Evolutionary conservation across 2,888 invertebrate genomes (phyloP), one percentile per base, ranked within the genome.

Genomic region (Horisme vitalbata): DNA sequence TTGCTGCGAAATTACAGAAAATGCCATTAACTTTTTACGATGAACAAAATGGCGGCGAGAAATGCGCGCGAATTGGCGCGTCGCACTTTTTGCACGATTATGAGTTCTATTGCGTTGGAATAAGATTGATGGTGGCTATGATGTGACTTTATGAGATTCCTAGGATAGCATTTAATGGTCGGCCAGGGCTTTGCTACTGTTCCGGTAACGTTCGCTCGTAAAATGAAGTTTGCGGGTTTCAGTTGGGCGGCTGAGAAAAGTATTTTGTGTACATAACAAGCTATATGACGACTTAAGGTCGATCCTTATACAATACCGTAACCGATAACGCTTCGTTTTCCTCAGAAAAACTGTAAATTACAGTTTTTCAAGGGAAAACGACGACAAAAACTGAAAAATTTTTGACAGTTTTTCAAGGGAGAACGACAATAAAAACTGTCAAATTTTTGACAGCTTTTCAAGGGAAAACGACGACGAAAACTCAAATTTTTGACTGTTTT

Each of bases 21-120:
- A 71, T 64, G 71, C 70, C 70, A 83, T 85, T 85, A 85, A 83
- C 79, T 81, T 83, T 87, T 87, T 85, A 86, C 82, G 86, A 76
- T 65, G 69, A 75, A 79, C 83, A 77, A 84, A 87, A 86, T 85
- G 82, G 83, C 79, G 74, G 66, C 66, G 63, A 62, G 69, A 67
- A 75, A 73, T 71, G 68, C 63, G 65, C 49, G 58, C 66, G 59
- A 65, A 67, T 55, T 59, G 65, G 62, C 49, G 41, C 39, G 48
- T 18, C 33, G 55, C 28, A 12, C 12, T 41, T 44, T 45, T 51
- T 45, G 48, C 51, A 34, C 59, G 36, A 76, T 67, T 70, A 63
- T 69, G 52, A 32, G 55, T 62, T 67, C 65, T 78, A 61, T 48
- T 4, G 33, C 14, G 35, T 55, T 10, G 47, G 6, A 36, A 59